These are phyloP conservation scores for Cyclura pinguis DNA, from an alignment of 2,797 vertebrate genomes.

Conservation along the genomic window DNA sequence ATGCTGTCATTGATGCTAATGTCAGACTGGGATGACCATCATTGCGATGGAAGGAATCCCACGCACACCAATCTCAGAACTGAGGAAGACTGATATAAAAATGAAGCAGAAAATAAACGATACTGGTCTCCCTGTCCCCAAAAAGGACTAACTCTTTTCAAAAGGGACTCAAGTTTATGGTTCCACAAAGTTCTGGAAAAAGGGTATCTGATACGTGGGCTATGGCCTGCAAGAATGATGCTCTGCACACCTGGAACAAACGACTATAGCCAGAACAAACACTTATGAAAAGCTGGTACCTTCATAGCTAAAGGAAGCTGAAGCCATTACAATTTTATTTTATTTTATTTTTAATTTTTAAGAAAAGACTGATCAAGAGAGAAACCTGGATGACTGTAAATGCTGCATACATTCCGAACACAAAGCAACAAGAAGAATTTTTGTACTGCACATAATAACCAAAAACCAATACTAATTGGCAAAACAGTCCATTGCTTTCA, in stretches of 20 bases:
- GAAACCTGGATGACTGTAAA: background rate
- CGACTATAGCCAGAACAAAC: background rate
- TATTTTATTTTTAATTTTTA: background rate
- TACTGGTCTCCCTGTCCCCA: background rate
- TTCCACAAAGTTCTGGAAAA: background rate
- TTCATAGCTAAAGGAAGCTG: constrained; percentile 20
- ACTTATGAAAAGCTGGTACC: constrained; percentile 19
- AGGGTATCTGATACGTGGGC: background rate
- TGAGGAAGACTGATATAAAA: background rate
- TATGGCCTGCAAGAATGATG: background rate
- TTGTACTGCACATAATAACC: constrained; percentile 10
- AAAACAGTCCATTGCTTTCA: constrained; percentile 53
- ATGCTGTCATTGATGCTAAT: background rate
- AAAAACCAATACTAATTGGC: constrained; percentile 38
- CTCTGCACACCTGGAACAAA: background rate
- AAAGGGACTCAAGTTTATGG: background rate
- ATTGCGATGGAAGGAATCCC: background rate
- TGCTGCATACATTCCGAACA: background rate
- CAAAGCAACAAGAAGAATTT: background rate
- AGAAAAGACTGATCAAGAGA: background rate
- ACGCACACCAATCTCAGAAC: background rate
- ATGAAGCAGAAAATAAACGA: background rate
- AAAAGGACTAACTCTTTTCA: background rate
- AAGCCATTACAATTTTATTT: constrained; percentile 32
- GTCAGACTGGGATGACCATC: too few relatives aligned